Conservation (phyloP, 1,140 invertebrate genomes). For the Ditylenchus dipsaci region DNA sequence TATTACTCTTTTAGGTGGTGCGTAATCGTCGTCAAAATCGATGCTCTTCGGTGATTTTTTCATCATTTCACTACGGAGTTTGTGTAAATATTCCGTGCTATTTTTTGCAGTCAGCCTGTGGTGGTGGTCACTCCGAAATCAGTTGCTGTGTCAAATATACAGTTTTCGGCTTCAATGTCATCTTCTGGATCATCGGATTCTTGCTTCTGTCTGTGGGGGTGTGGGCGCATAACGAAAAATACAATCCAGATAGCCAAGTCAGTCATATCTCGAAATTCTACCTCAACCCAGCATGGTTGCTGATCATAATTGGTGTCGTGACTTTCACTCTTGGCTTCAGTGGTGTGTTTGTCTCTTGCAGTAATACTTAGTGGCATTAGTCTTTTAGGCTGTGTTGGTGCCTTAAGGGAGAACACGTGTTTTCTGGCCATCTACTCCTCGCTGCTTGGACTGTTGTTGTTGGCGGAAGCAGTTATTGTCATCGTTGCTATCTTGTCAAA, state of each 20-base stretch:
- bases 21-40: not conserved
- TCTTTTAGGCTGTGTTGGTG: slow-evolving; percentile 81
- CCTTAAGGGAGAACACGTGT: slow-evolving; percentile 70
- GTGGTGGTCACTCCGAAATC: slow-evolving; percentile 26
- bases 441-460: slow-evolving; percentile 78
- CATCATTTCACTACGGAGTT: no score
- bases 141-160: slow-evolving; percentile 43
- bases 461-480: slow-evolving; percentile 82
- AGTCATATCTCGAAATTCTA: slow-evolving; percentile 75
- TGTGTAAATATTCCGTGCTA: not conserved
- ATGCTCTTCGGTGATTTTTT: not conserved
- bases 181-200: slow-evolving; percentile 78
- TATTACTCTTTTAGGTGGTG: not conserved
- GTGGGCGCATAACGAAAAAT: slow-evolving; percentile 95
- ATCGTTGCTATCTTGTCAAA: slow-evolving; percentile 90
- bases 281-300: slow-evolving; percentile 87
- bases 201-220: slow-evolving; percentile 67
- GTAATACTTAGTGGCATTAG: slow-evolving; percentile 6
- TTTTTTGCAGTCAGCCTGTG: not conserved
- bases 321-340: slow-evolving; percentile 92
- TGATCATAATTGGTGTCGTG: slow-evolving; percentile 81
- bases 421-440: slow-evolving; percentile 85
- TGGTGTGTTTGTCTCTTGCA: slow-evolving; percentile 18
- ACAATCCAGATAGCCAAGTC: slow-evolving; percentile 83
- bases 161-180: slow-evolving; percentile 73